Base-by-base conservation (phyloP, 64 coral and sea anemone genomes). In the Stichodactyla mertensii region DNA sequence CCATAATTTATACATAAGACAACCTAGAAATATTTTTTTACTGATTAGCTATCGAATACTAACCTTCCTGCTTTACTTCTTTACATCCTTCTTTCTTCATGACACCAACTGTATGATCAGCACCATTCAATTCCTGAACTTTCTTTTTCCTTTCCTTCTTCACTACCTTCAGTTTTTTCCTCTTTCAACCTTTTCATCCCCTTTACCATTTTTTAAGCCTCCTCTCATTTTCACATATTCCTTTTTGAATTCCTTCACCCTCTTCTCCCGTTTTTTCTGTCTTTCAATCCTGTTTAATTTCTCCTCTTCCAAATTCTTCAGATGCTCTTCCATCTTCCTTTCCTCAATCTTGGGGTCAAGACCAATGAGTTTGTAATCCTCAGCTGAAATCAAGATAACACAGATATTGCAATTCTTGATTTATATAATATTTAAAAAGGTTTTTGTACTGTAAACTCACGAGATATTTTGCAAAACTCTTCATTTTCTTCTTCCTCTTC, bases 351-450 rank as follows among this genome's bases (percentile, higher is more conserved):
- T 64, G 13, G 61, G 61, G 61, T 64, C 61, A 64, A 64, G 61
- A 64, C 61, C 61, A 64, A 64, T 64, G 61, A 64, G 61, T 64
- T 64, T 64, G 61, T 64, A 64, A 64, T 64, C 61, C 61, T 64
- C 61, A 15, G 61, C 61, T 64, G 61, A 64, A 64, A 64, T 15
- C 61, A 64, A 64, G 18, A 64, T 64, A 64, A 64, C 61, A 64
- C 61, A 64, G 13, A 64, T 64, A 64, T 64, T 64, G 18, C 61
- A 64, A 64, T 18, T 64, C 61, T 64, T 64, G 1, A 64, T 64
- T 64, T 64, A 64, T 64, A 64, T 57, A 57, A 57, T 57, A 57
- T 57, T 64, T 64, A 64, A 64, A 64, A 64, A 64, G 61, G 61
- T 64, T 64, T 64, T 64, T 64, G 18, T 16, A 64, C 18, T 64